Conservation (phyloP, 1,140 invertebrate species). For the Drosophila nigromelanica region DNA sequence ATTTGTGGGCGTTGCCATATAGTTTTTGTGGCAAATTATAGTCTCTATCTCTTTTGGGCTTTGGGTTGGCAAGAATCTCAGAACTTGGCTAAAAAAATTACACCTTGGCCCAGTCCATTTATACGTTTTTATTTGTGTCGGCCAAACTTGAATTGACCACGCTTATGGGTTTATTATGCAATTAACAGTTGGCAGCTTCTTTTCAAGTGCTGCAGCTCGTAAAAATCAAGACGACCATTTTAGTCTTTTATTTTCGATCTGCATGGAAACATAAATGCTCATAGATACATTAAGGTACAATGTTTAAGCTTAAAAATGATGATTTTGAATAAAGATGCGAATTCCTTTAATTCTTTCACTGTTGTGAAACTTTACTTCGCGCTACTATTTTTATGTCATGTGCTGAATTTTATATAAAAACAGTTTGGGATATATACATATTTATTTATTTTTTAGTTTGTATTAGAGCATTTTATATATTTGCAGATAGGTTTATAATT, state of each 20-base stretch:
- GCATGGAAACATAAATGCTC: not conserved
- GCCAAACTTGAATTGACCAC: conserved; percentile 46
- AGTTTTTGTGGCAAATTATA: conserved; percentile 51
- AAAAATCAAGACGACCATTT: not conserved
- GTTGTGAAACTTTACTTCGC: no score
- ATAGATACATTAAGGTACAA: no score
- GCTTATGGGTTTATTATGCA: conserved; percentile 68
- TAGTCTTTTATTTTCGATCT: not conserved
- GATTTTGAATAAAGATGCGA: no score
- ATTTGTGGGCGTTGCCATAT: conserved; percentile 48
- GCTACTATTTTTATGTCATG: no score
- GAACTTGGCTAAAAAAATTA: conserved; percentile 40
- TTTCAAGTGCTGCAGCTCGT: conserved; percentile 12
- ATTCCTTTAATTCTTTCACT: not conserved
- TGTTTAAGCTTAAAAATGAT: not conserved
- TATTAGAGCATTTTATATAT: no score
- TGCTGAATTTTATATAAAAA: no score
- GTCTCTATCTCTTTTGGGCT: not conserved
- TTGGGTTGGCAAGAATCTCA: conserved; percentile 15
- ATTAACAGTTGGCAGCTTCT: conserved; percentile 54
- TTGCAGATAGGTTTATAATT: no score
- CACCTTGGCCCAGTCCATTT: not conserved
- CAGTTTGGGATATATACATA: no score
- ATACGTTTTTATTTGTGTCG: conserved; percentile 46
- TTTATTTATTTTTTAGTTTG: no score